Evolutionary conservation across 1,140 invertebrate genomes (phyloP).

Genomic region (Pissodes strobi): DNA sequence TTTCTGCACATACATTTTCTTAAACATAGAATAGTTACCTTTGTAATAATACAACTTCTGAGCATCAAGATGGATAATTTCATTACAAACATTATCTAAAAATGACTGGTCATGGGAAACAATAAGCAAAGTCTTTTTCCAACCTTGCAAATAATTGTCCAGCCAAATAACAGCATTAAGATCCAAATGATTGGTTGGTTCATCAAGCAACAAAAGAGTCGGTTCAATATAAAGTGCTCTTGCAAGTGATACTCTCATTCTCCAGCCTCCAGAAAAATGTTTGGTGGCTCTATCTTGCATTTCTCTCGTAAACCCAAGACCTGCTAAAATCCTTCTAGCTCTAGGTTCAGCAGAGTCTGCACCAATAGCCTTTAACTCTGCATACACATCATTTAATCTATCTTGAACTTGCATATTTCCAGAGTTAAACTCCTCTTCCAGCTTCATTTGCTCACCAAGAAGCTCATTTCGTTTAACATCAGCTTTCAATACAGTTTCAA

Average conservation of each 20-base stretch:
- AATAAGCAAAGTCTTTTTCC: slow-evolving; percentile 97
- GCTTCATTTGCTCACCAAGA: slow-evolving; percentile 79
- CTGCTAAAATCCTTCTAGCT: slow-evolving; percentile 92
- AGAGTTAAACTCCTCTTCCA: slow-evolving; percentile 77
- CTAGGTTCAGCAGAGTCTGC: slow-evolving; percentile 96
- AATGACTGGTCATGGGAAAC: slow-evolving; percentile 99
- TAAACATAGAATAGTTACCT: slow-evolving; percentile 98
- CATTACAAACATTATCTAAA: slow-evolving; percentile 98
- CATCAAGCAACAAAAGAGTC: slow-evolving; percentile 92
- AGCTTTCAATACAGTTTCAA: slow-evolving; percentile 90
- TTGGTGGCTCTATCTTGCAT: slow-evolving; percentile 96
- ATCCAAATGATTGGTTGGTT: slow-evolving; percentile 95
- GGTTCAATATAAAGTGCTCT: slow-evolving; percentile 90
- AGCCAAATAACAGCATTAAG: slow-evolving; percentile 99
- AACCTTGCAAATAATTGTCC: slow-evolving; percentile 96
- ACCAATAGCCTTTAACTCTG: slow-evolving; percentile 93
- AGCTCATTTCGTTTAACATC: slow-evolving; percentile 87
- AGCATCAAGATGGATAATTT: slow-evolving; percentile 96
- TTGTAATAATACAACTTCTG: slow-evolving; percentile 97
- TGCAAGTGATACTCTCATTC: slow-evolving; percentile 97
- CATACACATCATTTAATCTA: slow-evolving; percentile 89
- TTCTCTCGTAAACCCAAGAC: slow-evolving; percentile 91
- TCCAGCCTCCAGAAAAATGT: slow-evolving; percentile 97
- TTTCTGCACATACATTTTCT: slow-evolving; percentile 98
- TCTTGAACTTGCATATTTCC: slow-evolving; percentile 74